Percentiles rank a stretch among this genome's conserved stretches.
Evolutionary conservation across 2,888 invertebrate species (phyloP).

Genomic region (Cyrtodaria siliqua): DNA sequence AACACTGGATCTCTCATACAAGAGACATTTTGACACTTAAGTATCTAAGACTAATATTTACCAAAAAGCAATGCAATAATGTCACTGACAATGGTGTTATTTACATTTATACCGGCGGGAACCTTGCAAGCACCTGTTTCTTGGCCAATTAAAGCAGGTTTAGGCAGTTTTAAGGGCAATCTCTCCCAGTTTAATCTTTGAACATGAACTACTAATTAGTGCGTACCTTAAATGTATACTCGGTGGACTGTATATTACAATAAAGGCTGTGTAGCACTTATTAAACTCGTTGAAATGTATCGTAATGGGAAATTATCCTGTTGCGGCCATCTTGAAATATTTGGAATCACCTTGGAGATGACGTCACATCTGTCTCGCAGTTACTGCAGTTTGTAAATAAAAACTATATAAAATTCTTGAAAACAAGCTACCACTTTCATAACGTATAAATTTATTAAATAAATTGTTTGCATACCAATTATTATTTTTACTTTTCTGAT

Average conservation of each 20-base stretch:
- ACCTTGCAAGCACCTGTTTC: slow-evolving; percentile 43
- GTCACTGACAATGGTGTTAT: background rate
- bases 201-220: no score
- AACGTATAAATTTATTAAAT: background rate
- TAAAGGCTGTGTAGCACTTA: no score
- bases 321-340: slow-evolving; percentile 74
- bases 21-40: no score
- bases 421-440: background rate
- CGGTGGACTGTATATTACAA: no score
- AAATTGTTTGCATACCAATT: background rate
- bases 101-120: slow-evolving; percentile 6
- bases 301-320: slow-evolving; percentile 20
- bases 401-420: background rate
- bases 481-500: background rate
- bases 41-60: no score
- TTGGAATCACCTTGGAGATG: slow-evolving; percentile 80
- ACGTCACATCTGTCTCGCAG: slow-evolving; percentile 66
- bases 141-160: background rate
- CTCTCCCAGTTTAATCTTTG: no score
- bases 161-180: no score
- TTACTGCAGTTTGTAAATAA: slow-evolving; percentile 18
- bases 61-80: slow-evolving; percentile 2
- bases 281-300: background rate
- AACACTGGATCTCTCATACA: no score
- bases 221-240: no score